Conservation (phyloP, 2,113 vertebrate genomes). For the Phylloscopus trochiloides region DNA sequence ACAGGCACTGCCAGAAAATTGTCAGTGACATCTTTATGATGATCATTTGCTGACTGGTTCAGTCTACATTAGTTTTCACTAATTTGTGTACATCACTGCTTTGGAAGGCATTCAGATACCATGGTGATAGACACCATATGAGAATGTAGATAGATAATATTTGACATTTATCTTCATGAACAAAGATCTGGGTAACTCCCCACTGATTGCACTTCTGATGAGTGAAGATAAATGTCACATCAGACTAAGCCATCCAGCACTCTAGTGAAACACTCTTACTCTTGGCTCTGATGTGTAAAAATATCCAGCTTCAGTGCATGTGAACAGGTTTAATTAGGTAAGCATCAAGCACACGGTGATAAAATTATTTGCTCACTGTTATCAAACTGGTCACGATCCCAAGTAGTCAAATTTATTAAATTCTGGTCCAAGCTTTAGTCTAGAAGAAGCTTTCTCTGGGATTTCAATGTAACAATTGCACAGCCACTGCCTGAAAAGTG, state of each 20-base stretch:
- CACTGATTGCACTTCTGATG: constrained; percentile 38
- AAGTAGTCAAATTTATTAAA: background rate
- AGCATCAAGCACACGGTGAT: background rate
- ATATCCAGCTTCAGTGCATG: background rate
- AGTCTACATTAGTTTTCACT: background rate
- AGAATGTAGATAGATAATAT: constrained; percentile 52
- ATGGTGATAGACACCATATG: constrained; percentile 11
- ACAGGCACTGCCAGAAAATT: constrained; percentile 31
- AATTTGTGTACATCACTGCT: constrained; percentile 17
- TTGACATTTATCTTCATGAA: constrained; percentile 59
- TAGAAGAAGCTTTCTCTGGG: background rate
- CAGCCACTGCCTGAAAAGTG: background rate
- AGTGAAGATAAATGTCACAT: constrained; percentile 53
- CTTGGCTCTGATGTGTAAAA: background rate
- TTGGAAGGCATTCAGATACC: constrained; percentile 21
- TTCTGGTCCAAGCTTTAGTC: background rate
- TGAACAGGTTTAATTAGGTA: background rate
- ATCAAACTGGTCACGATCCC: background rate
- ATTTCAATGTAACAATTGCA: background rate
- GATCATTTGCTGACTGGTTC: constrained; percentile 14
- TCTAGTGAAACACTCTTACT: constrained; percentile 4
- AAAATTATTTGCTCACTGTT: background rate
- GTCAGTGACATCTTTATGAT: background rate
- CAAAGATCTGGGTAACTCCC: constrained; percentile 46
- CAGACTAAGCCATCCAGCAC: background rate